Percentiles rank a stretch among this genome's conserved stretches.
These are phyloP conservation scores for Microtus richardsoni DNA, from an alignment of 2,113 vertebrate genomes.

Conservation along the genomic window DNA sequence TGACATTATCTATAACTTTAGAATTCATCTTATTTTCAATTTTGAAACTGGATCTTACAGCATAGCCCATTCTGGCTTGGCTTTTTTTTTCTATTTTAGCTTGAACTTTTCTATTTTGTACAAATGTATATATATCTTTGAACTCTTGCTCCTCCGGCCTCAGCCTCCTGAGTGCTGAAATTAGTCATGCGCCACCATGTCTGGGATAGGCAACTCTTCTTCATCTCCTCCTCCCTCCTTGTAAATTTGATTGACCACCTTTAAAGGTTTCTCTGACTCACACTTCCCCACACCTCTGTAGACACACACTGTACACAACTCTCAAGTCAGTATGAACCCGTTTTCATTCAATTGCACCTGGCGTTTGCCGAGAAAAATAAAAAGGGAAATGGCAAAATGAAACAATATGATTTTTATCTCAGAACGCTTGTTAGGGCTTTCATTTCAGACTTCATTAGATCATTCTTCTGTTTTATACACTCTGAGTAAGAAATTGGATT, in stretches of 20 bases:
- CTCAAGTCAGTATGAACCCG: conserved; percentile 13
- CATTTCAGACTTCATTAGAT: conserved; percentile 68
- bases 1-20: not conserved
- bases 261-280: not conserved
- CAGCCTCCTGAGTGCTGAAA: not conserved
- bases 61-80: not conserved
- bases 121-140: not conserved
- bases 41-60: not conserved
- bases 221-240: no score
- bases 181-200: not conserved
- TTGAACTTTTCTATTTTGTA: not conserved
- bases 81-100: not conserved
- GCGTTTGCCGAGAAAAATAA: conserved; percentile 39
- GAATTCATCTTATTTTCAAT: not conserved
- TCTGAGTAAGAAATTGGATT: conserved; percentile 68
- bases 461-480: conserved; percentile 68
- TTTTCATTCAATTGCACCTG: conserved; percentile 58
- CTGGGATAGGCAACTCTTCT: not conserved
- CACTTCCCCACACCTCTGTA: no score
- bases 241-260: not conserved
- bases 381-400: conserved; percentile 42
- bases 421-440: conserved; percentile 70
- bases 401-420: conserved; percentile 71
- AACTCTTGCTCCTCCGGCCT: not conserved
- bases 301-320: not conserved